A percentile compares a stretch with the other conserved stretches of the same genome.
phyloP scores from a whole-genome alignment of 1,140 invertebrate species.

The Pogonognathellus flavescens region DNA sequence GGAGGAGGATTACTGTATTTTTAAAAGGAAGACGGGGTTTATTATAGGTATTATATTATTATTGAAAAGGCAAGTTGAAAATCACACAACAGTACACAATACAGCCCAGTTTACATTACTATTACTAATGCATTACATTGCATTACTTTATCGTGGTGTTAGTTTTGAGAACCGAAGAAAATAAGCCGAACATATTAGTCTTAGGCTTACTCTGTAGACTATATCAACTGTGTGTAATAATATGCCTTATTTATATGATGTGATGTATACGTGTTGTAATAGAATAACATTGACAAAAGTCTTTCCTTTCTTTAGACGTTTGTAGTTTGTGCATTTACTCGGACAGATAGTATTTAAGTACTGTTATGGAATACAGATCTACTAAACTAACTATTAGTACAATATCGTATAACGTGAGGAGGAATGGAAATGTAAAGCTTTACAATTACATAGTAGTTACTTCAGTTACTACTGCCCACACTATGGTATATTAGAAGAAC shows the following conservation, averaged over 20 bases:
- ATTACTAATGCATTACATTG: conserved; percentile 44
- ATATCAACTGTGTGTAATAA: no score
- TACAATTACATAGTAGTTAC: background rate
- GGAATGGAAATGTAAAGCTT: no score
- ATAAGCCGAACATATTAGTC: conserved; percentile 14
- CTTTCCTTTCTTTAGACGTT: conserved; percentile 16
- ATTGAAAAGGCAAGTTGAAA: conserved; percentile 42
- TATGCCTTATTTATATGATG: no score
- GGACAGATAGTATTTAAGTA: background rate
- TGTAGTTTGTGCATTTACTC: background rate
- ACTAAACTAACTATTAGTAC: no score
- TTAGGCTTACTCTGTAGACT: background rate
- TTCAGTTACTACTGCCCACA: background rate
- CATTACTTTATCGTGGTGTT: background rate
- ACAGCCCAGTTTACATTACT: background rate
- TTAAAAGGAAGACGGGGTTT: conserved; percentile 34
- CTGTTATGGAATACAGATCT: background rate
- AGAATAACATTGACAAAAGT: conserved; percentile 47
- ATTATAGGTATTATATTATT: conserved; percentile 48
- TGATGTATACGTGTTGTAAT: background rate
- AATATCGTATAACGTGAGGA: no score
- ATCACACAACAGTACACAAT: conserved; percentile 7
- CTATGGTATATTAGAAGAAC: background rate
- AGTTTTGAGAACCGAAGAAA: conserved; percentile 3
- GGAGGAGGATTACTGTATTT: conserved; percentile 44